Conservation (phyloP, 2,797 vertebrate species). For the Micrastur ruficollis region DNA sequence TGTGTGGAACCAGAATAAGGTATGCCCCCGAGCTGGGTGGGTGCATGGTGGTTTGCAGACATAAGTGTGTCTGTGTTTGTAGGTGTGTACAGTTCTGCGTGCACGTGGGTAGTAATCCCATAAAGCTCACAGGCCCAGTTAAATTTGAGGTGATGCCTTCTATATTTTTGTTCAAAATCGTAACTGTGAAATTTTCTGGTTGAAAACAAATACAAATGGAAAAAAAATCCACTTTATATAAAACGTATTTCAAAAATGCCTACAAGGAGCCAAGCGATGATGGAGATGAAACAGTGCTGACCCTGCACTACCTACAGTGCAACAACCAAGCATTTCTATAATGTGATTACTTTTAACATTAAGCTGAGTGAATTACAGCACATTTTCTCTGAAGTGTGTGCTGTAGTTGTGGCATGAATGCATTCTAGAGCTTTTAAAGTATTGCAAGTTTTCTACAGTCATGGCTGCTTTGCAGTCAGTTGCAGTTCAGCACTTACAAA, state of each 20-base stretch:
- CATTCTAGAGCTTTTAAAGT: neutral
- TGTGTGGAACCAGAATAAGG: accelerated
- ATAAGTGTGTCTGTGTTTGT: neutral
- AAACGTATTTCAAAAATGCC: neutral
- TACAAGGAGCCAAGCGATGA: neutral
- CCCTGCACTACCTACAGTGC: neutral
- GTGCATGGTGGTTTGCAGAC: neutral
- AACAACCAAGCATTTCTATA: neutral
- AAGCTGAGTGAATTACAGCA: neutral
- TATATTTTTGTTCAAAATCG: neutral
- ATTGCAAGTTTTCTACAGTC: neutral
- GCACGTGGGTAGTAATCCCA: neutral
- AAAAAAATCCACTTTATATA: neutral
- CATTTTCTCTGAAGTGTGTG: neutral
- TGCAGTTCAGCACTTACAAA: neutral
- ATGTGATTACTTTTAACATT: neutral
- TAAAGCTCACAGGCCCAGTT: neutral
- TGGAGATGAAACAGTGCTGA: neutral
- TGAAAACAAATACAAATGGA: neutral
- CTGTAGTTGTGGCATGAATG: neutral
- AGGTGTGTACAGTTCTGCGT: neutral
- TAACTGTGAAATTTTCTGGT: neutral
- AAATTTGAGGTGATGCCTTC: neutral
- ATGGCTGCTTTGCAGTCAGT: neutral
- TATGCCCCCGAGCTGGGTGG: neutral